Base-by-base conservation (phyloP, 1,140 invertebrate genomes). In the Ceratitis capitata region DNA sequence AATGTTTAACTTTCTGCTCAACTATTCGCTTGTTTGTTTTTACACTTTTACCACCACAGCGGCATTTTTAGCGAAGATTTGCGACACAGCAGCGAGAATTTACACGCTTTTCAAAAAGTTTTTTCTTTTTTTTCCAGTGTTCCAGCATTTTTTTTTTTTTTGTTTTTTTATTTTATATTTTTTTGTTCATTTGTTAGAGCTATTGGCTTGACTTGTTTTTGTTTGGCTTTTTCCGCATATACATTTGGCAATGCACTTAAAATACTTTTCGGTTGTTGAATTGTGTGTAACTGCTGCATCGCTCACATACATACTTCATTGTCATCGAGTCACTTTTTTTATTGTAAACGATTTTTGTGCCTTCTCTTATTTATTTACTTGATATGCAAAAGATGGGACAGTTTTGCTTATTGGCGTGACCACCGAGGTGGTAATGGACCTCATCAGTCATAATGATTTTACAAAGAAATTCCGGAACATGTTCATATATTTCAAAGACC, bases 1-100 rank as follows among this genome's bases (percentile, higher is more conserved):
- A 78, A 78, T 78, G 69, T 78, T 35, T 45, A 78, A 78, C 39
- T 78, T 78, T 78, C 69, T 23, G 69, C 69, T 78, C 69, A 78
- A 78, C 69, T 78, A 78, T 39, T 47, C n/a, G 35, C 14, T 2
- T 74, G 64, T n/a, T n/a, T n/a, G n/a, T n/a, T n/a, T n/a, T n/a
- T n/a, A 45, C 14, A 23, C 42, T 78, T 78, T 78, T 78, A 10
- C 69, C 42, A 12, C 32, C 35, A n/a, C 61, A 14, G n/a, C n/a
- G n/a, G n/a, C n/a, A n/a, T n/a, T n/a, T n/a, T n/a, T n/a, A n/a
- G n/a, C n/a, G n/a, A n/a, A n/a, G n/a, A n/a, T n/a, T n/a, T n/a
- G n/a, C n/a, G n/a, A 78, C 69, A 78, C 45, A 39, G 39, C 69
- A 78, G 32, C 69, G 69, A 16, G 69, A 39, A 45, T 78, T 78